Percentiles rank a stretch among this genome's conserved stretches.
Conservation (phyloP, 2,797 vertebrate species). For the Hozukius guyotensis region DNA sequence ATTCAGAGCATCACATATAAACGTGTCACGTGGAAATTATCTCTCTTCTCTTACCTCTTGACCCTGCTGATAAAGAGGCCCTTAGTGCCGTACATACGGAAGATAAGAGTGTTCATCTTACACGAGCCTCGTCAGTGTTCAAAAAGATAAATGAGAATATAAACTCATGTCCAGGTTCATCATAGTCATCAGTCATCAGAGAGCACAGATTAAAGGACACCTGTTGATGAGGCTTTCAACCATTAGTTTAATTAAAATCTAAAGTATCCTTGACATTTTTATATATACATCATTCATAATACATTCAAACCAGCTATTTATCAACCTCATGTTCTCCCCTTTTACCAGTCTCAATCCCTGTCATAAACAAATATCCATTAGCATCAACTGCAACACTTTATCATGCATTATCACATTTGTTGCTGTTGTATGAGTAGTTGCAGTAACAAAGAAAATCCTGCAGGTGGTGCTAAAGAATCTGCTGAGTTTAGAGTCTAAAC, state of each 20-base stretch:
- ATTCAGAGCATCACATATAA: constrained; percentile 13
- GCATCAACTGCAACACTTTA: neutral
- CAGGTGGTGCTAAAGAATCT: constrained; percentile 30
- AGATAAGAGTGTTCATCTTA: constrained; percentile 7
- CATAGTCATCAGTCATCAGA: neutral
- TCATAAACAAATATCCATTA: neutral
- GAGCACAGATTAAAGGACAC: neutral
- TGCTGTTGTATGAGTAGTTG: neutral
- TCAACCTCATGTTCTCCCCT: neutral
- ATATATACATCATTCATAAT: neutral
- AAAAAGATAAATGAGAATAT: constrained; percentile 22
- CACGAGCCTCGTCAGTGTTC: neutral
- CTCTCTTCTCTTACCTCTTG: constrained; percentile 37
- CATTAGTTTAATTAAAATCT: neutral
- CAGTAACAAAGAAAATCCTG: constrained; percentile 33
- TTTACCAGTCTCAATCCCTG: neutral
- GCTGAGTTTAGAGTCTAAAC: neutral
- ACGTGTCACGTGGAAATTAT: constrained; percentile 12
- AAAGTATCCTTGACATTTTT: neutral
- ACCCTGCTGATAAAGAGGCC: constrained; percentile 61
- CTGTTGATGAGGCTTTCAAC: neutral
- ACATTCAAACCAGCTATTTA: neutral
- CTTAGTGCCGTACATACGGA: neutral
- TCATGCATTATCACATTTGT: neutral
- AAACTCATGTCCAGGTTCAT: neutral